Conservation (phyloP, 2,797 vertebrate genomes). For the Botia almorhae region DNA sequence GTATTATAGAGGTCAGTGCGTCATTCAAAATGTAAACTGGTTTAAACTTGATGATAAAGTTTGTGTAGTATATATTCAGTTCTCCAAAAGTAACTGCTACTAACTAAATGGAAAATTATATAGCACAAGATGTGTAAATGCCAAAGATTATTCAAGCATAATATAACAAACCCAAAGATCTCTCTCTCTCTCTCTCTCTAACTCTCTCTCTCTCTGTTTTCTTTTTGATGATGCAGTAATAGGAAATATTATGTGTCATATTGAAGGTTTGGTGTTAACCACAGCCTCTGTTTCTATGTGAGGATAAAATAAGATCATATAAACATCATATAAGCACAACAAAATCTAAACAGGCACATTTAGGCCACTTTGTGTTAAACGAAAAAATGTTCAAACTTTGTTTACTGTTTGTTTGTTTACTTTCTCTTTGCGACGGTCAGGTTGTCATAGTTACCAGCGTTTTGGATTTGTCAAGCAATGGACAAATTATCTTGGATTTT, state of each 20-base stretch:
- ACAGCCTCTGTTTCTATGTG: conserved; percentile 20
- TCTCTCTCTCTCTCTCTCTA: not conserved
- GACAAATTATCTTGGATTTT: conserved; percentile 13
- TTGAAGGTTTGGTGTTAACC: conserved; percentile 16
- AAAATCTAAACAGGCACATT: conserved; percentile 12
- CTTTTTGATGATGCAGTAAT: conserved; percentile 23
- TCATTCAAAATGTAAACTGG: not conserved
- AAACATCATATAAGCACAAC: not conserved
- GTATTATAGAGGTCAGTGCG: not conserved
- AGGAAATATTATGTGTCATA: conserved; percentile 28
- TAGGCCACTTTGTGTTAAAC: conserved; percentile 10
- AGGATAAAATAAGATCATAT: conserved; percentile 2
- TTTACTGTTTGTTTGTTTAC: conserved; percentile 10
- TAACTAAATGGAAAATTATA: not conserved
- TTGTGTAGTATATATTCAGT: not conserved
- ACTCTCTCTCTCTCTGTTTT: not conserved
- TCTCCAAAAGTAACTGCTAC: not conserved
- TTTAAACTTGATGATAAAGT: not conserved
- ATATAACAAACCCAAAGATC: not conserved
- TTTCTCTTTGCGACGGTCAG: conserved; percentile 10
- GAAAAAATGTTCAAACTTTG: conserved; percentile 10
- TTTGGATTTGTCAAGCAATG: conserved; percentile 4
- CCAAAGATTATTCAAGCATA: not conserved
- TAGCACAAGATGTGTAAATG: not conserved
- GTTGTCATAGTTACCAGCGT: conserved; percentile 17